Percentiles rank a stretch among this genome's conserved stretches.
phyloP scores from a whole-genome alignment of 2,797 vertebrate genomes.

The Amphiprion clarkii region DNA sequence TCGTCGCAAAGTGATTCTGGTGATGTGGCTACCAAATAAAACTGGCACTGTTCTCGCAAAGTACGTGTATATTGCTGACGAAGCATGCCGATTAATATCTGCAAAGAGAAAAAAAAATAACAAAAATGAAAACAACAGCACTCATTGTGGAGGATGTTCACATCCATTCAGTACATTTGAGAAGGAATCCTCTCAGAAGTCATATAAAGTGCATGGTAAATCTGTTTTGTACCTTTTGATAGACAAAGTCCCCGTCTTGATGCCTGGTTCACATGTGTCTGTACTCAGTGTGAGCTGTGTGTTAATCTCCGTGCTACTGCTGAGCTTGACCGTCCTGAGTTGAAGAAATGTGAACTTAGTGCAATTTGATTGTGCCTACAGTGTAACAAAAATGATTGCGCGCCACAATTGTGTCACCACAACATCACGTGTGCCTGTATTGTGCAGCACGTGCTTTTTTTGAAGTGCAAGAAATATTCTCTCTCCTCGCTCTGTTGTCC shows the following conservation, averaged over 20 bases:
- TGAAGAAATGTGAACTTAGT: slow-evolving; percentile 71
- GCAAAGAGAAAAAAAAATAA: slow-evolving; percentile 35
- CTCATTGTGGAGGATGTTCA: slow-evolving; percentile 50
- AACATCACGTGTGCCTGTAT: slow-evolving; percentile 81
- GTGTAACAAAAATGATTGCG: slow-evolving; percentile 51
- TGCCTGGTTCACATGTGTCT: slow-evolving; percentile 69
- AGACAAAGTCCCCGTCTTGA: slow-evolving; percentile 60
- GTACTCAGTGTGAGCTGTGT: slow-evolving; percentile 68
- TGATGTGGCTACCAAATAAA: slow-evolving; percentile 80
- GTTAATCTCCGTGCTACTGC: slow-evolving; percentile 63
- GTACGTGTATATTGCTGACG: slow-evolving; percentile 70
- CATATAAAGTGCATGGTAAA: slow-evolving; percentile 75
- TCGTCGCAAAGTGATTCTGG: slow-evolving; percentile 76
- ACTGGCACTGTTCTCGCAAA: slow-evolving; percentile 73
- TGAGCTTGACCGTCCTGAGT: slow-evolving; percentile 69
- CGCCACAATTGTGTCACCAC: slow-evolving; percentile 73
- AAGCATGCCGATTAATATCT: slow-evolving; percentile 82
- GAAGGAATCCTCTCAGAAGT: slow-evolving; percentile 54
- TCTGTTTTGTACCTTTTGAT: slow-evolving; percentile 75
- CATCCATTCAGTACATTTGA: slow-evolving; percentile 52
- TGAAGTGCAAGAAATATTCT: slow-evolving; percentile 68
- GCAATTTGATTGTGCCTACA: slow-evolving; percentile 81
- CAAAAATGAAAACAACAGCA: slow-evolving; percentile 29
- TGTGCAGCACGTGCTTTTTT: slow-evolving; percentile 74
- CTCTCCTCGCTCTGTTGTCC: slow-evolving; percentile 34